Percentiles rank a stretch among this genome's conserved stretches.
phyloP scores from a whole-genome alignment of 2,888 invertebrate species.

The Poecilobothrus nobilitatus region DNA sequence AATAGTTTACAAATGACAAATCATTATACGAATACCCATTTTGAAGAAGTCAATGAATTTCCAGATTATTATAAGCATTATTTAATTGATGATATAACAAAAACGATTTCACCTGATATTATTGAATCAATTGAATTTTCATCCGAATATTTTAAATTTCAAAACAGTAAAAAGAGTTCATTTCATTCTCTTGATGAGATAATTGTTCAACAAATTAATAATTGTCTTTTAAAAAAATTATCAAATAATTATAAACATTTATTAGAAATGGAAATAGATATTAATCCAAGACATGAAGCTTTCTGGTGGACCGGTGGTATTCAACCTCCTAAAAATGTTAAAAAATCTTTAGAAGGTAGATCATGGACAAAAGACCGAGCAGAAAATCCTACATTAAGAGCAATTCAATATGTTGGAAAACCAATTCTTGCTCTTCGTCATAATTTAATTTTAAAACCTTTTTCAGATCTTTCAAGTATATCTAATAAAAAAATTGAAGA shows the following conservation, averaged over 20 bases:
- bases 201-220: constrained; percentile 60
- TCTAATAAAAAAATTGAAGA: constrained; percentile 44
- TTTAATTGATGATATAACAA: constrained; percentile 44
- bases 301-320: constrained; percentile 79
- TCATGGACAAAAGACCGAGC: constrained; percentile 43
- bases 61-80: constrained; percentile 50
- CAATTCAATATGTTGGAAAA: constrained; percentile 59
- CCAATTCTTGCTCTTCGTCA: constrained; percentile 65
- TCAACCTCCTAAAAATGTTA: constrained; percentile 46
- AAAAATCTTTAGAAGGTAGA: constrained; percentile 42
- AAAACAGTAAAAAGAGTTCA: not conserved
- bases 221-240: constrained; percentile 55
- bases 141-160: constrained; percentile 48
- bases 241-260: constrained; percentile 54
- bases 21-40: constrained; percentile 69
- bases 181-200: constrained; percentile 32
- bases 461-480: constrained; percentile 51
- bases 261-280: constrained; percentile 54
- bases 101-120: constrained; percentile 51
- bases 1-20: constrained; percentile 62
- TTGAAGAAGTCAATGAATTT: constrained; percentile 51
- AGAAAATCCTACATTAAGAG: constrained; percentile 53
- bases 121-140: constrained; percentile 60
- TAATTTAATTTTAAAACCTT: constrained; percentile 57
- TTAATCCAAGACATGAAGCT: constrained; percentile 71